These are phyloP conservation scores for Neopelma chrysocephalum DNA, from an alignment of 2,797 vertebrate genomes.

Conservation along the genomic window DNA sequence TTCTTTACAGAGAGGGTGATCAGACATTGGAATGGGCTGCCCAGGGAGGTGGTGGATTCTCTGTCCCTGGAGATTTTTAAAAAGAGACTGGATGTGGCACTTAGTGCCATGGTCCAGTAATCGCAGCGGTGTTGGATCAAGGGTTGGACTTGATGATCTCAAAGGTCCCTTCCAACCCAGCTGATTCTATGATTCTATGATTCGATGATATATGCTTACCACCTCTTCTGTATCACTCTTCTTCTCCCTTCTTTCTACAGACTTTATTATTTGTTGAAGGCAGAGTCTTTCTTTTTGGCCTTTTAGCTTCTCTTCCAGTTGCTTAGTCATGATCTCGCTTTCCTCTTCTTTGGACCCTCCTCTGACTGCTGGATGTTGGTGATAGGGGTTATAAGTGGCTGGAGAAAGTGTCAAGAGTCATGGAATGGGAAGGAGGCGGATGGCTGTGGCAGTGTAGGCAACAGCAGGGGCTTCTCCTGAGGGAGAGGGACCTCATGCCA, in stretches of 20 bases:
- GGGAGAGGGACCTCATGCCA: not conserved
- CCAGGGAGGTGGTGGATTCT: no score
- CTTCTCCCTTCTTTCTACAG: not conserved
- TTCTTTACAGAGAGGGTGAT: no score
- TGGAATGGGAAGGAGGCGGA: not conserved
- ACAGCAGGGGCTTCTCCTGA: not conserved
- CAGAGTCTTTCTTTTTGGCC: not conserved
- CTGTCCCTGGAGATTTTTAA: no score
- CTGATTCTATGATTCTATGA: no score
- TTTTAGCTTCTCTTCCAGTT: not conserved
- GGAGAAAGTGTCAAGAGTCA: not conserved
- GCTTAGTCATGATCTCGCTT: not conserved
- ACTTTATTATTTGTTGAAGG: not conserved
- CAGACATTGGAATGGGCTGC: no score
- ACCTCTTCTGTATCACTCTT: not conserved
- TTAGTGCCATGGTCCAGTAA: no score
- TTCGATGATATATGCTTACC: not conserved
- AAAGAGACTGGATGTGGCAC: no score
- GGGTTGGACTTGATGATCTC: no score
- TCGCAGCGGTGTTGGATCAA: no score
- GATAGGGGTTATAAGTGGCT: not conserved
- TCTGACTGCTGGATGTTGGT: not conserved
- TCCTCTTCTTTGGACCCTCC: not conserved
- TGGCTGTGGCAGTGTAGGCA: not conserved
- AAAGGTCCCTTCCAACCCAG: no score